A percentile compares a stretch with the other conserved stretches of the same genome.
phyloP scores from a whole-genome alignment of 2,797 vertebrate genomes.

The Pogoniulus pusillus region DNA sequence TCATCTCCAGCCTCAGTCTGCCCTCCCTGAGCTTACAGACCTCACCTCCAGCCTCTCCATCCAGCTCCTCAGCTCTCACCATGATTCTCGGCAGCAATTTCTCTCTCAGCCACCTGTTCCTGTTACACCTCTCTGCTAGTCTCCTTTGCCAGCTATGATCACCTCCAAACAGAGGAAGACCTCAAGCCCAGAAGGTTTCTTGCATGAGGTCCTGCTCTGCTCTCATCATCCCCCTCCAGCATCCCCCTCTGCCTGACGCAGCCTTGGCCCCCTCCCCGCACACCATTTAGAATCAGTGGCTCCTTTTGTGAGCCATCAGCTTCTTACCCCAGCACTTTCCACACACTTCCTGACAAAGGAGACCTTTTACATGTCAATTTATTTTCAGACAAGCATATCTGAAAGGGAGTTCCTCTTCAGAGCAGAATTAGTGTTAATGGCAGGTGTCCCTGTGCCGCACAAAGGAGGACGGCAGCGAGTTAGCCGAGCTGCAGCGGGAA shows the following conservation, averaged over 20 bases:
- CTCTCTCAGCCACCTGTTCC: no score
- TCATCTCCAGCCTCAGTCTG: no score
- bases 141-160: no score
- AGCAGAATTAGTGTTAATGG: constrained; percentile 58
- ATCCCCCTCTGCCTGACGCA: not conserved
- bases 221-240: not conserved
- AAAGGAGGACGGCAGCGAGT: constrained; percentile 55
- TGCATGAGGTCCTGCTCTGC: not conserved
- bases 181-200: no score
- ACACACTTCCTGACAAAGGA: constrained; percentile 32
- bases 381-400: constrained; percentile 71
- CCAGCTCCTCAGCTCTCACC: no score
- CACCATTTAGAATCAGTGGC: not conserved
- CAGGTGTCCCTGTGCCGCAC: constrained; percentile 50
- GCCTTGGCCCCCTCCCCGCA: not conserved
- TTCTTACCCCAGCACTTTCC: constrained; percentile 38
- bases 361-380: constrained; percentile 68
- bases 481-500: constrained; percentile 1
- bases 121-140: no score
- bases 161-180: no score
- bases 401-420: constrained; percentile 57
- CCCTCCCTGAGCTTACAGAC: no score
- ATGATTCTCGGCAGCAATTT: no score
- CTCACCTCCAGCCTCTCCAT: no score
- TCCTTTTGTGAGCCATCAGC: constrained; percentile 34